Conservation (phyloP, 2,113 vertebrate genomes). For the Pleuronectes platessa region DNA sequence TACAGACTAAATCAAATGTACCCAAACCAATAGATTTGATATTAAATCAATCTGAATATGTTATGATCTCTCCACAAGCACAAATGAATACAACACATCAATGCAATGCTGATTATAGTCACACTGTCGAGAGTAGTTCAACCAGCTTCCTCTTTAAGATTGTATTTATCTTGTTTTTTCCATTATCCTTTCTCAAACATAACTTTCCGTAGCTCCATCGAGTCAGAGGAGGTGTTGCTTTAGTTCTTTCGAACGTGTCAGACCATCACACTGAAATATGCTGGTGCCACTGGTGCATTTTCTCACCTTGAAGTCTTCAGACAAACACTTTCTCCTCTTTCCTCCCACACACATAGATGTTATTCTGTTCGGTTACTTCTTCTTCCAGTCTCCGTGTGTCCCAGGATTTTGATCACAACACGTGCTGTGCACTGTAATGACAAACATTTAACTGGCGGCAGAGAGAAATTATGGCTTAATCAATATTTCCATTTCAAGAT, state of each 20-base stretch:
- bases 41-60: neutral
- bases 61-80: neutral
- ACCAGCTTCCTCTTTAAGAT: neutral
- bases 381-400: no score
- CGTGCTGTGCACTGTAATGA: neutral
- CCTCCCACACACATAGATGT: constrained; percentile 12
- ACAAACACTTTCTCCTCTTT: neutral
- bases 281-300: constrained; percentile 7
- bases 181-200: neutral
- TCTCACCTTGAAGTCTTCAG: constrained; percentile 17
- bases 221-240: constrained; percentile 26
- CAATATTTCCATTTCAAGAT: neutral
- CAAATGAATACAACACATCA: neutral
- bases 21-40: neutral
- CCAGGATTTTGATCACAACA: neutral
- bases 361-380: constrained; percentile 5
- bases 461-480: neutral
- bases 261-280: constrained; percentile 22
- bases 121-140: neutral
- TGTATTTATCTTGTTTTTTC: neutral
- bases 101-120: neutral
- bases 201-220: constrained; percentile 2
- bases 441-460: neutral
- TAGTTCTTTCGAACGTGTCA: constrained; percentile 15
- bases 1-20: neutral